These are phyloP conservation scores for Formica selysi DNA, from an alignment of 1,140 invertebrate genomes.

Conservation along the genomic window DNA sequence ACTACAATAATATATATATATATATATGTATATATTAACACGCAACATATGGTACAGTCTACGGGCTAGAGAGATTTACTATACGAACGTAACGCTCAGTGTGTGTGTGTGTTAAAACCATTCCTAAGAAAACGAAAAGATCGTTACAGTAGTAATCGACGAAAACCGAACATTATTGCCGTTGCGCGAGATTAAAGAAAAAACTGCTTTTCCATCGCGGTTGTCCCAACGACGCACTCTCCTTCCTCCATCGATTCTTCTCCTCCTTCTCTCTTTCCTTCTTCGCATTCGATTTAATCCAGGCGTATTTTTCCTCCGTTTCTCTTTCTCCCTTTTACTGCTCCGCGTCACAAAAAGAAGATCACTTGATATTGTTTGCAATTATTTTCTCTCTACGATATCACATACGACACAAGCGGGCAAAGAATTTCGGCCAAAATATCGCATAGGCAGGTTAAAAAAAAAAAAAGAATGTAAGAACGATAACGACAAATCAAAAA, in stretches of 20 bases:
- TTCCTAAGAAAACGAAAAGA: slow-evolving; percentile 68
- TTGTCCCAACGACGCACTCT: slow-evolving; percentile 14
- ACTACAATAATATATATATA: slow-evolving; percentile 20
- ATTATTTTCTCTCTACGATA: slow-evolving; percentile 36
- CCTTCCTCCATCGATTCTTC: slow-evolving; percentile 12
- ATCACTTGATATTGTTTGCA: slow-evolving; percentile 44
- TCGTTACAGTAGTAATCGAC: slow-evolving; percentile 51
- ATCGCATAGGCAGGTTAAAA: slow-evolving; percentile 34
- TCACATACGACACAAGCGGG: slow-evolving; percentile 50
- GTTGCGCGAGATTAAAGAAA: slow-evolving; percentile 43
- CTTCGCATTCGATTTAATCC: slow-evolving; percentile 40
- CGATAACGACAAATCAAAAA: slow-evolving; percentile 34
- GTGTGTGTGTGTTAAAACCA: slow-evolving; percentile 65
- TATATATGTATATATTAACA: slow-evolving; percentile 37
- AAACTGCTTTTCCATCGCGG: slow-evolving; percentile 22
- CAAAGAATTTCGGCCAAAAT: slow-evolving; percentile 41
- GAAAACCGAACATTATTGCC: slow-evolving; percentile 53
- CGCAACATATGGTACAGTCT: slow-evolving; percentile 69
- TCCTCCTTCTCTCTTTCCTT: background rate
- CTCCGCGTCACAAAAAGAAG: slow-evolving; percentile 58
- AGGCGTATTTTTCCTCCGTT: slow-evolving; percentile 28
- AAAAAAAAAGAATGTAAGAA: slow-evolving; percentile 24
- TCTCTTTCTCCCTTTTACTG: slow-evolving; percentile 57
- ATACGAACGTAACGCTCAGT: slow-evolving; percentile 64
- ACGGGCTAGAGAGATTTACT: slow-evolving; percentile 65